Evolutionary conservation across 2,797 vertebrate genomes (phyloP).

Genomic region (Acipenser transmontanus): DNA sequence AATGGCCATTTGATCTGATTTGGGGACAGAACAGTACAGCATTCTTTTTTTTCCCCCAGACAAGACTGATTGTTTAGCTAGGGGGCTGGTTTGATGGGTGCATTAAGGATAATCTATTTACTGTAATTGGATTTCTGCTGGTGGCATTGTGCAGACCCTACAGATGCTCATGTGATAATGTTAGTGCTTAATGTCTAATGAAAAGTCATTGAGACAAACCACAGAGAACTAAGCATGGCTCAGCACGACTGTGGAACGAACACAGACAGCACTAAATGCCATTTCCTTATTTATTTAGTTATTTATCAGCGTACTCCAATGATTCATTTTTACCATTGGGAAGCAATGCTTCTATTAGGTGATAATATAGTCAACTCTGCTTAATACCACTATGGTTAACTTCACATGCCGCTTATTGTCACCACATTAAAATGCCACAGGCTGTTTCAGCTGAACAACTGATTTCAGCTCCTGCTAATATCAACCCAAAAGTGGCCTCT

Average conservation of each 20-base stretch:
- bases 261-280: too few species aligned
- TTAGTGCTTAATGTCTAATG: slow-evolving; percentile 19
- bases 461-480: too few species aligned
- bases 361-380: too few species aligned
- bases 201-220: slow-evolving; percentile 19
- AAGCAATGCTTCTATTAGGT: too few species aligned
- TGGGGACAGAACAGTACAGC: background rate
- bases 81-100: background rate
- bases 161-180: slow-evolving; percentile 14
- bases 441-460: too few species aligned
- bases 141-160: background rate
- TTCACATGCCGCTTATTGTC: too few species aligned
- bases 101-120: background rate
- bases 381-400: too few species aligned
- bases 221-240: background rate
- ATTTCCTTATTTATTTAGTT: too few species aligned
- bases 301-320: too few species aligned
- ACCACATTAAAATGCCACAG: too few species aligned
- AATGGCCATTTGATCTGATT: slow-evolving; percentile 2
- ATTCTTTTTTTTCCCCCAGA: background rate
- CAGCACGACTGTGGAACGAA: background rate
- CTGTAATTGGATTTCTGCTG: background rate
- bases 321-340: too few species aligned
- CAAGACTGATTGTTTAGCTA: slow-evolving; percentile 1
- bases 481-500: too few species aligned